Evolutionary conservation across 2,888 invertebrate genomes (phyloP), one percentile per base, ranked within the genome.

Genomic region (Ormyrus thymus): DNA sequence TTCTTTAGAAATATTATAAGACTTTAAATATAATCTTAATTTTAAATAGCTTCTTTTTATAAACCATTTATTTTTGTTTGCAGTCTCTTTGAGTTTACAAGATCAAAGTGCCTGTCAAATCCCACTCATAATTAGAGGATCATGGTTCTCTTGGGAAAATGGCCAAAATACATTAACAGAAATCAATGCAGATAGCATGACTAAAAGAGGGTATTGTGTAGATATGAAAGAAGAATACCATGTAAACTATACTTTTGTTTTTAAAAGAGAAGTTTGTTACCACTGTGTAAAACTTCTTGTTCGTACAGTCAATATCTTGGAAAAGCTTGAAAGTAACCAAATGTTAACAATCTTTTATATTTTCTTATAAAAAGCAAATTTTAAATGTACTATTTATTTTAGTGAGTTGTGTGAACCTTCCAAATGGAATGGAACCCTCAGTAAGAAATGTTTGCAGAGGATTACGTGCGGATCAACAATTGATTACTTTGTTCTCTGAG

Each of bases 71-170:
- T 69, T 48, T 4, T 74, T 58, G 29, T 46, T 79, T 80, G 29
- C 53, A 81, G 81, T 79, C 58, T 10, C 29, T 3, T 50, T 74
- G 8, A 79, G 62, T 11, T 10, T 9, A 7, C 81, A 81, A 62
- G 79, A 79, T 9, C 13, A 68, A 53, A 65, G 1, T 7, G 9
- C 55, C 6, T 97, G 97, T 88, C 92, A 92, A 46, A 95, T 97
- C 86, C 97, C 97, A 48, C 87, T 93, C 82, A 94, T 96, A 64
- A 90, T 97, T 68, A 92, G 96, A 85, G 97, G 97, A 79, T 93
- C 95, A 51, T 97, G 97, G 97, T 97, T 97, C 90, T 97, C 97
- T 3, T 95, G 96, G 92, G 97, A 97, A 92, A 94, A 94, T 91
- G 96, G 96, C 9, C 92, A 92, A 85, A 96, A 96, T 85, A 96